Base-by-base conservation (phyloP, 2,888 invertebrate genomes). In the Andrena dorsata region DNA sequence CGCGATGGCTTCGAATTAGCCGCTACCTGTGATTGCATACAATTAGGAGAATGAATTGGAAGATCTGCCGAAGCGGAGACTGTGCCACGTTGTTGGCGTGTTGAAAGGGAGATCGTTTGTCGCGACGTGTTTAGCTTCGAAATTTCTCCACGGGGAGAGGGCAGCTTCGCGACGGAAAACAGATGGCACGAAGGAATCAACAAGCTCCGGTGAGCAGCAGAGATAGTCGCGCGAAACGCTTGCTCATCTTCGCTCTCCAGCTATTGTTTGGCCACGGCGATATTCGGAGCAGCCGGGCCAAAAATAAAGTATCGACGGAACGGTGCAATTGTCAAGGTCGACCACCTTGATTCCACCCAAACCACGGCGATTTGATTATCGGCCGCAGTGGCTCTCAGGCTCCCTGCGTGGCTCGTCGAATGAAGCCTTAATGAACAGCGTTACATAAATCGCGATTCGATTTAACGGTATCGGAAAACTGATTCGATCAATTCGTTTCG, bases 271-370 rank as follows among this genome's bases (percentile, higher is more conserved):
- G 60, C n/a, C 28, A 2, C n/a, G 30, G 41, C 32, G 7, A 65
- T 70, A 74, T 60, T 49, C 74, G 28, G 30, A 61, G 69, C 49
- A 30, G 16, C 60, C n/a, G 58, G 1, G 56, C 80, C 75, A 26
- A 80, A 75, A 76, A 76, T 73, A 83, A 81, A 81, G 56, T 76
- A 77, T 77, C 76, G 77, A 82, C 63, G 82, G 74, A 72, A 61
- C 63, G 32, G 16, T 53, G 66, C 70, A 73, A 76, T 82, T 80
- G 79, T 66, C 84, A 84, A 84, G 84, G 84, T 84, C 76, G 83
- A 63, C 76, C 51, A 83, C 83, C 83, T 70, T 83, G 73, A 63
- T 79, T 70, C 58, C 32, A 75, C 58, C 63, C 63, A 8, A 77
- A 66, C 68, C 76, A n/a, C n/a, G 16, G 10, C 73, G 63, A 84